These are phyloP conservation scores for Ectemnius cavifrons DNA, from an alignment of 2,888 invertebrate genomes.

Conservation along the genomic window DNA sequence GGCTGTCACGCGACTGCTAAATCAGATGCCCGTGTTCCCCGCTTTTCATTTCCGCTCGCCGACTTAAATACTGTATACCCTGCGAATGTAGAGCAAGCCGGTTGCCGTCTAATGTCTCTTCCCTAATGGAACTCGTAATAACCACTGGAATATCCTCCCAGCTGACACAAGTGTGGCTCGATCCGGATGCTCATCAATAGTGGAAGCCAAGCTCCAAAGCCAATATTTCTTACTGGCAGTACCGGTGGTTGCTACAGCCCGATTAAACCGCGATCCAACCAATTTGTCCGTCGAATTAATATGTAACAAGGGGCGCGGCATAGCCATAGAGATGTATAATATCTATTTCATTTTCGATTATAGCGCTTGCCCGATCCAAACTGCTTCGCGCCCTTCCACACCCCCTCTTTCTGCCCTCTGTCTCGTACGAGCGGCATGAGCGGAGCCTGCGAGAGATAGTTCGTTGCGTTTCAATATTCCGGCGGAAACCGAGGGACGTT, in stretches of 20 bases:
- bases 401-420: neutral
- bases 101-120: too few species aligned
- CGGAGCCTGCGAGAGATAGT: slow-evolving; percentile 37
- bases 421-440: neutral
- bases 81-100: too few species aligned
- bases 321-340: slow-evolving; percentile 22
- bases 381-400: neutral
- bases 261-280: slow-evolving; percentile 43
- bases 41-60: neutral
- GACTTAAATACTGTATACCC: too few species aligned
- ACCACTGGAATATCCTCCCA: too few species aligned
- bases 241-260: slow-evolving; percentile 16
- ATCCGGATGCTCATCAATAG: neutral
- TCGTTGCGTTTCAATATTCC: slow-evolving; percentile 57
- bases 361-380: slow-evolving; percentile 15
- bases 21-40: slow-evolving; percentile 17
- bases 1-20: slow-evolving; percentile 28
- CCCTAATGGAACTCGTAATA: too few species aligned
- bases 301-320: slow-evolving; percentile 35
- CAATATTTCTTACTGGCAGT: slow-evolving; percentile 22
- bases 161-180: neutral
- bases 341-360: slow-evolving; percentile 55
- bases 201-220: neutral
- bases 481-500: slow-evolving; percentile 50
- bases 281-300: slow-evolving; percentile 48